Base-by-base conservation (phyloP, 2,888 invertebrate genomes). In the Zeuzera pyrina region DNA sequence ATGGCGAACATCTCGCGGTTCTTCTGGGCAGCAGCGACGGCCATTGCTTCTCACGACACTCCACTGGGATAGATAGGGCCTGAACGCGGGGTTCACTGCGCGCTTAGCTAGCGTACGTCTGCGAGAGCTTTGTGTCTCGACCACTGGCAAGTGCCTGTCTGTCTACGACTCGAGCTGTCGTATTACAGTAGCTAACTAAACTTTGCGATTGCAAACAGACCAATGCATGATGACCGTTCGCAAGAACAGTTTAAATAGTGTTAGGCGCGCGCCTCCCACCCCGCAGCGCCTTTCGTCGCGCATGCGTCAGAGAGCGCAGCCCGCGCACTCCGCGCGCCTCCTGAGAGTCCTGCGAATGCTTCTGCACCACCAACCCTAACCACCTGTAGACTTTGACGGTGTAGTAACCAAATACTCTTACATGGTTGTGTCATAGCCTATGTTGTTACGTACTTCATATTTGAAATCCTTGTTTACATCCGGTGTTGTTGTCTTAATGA, bases 1-100 rank as follows among this genome's bases (percentile, higher is more conserved):
- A 95, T 95, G 76, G 95, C 95, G 88, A 95, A 95, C 91, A 95
- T 92, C 84, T 95, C 95, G 76, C 95, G 91, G 85, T 94, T 95
- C 86, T 94, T 94, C 86, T 94, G 94, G 47, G 94, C 94, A 72
- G 94, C 93, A 70, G 94, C 93, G 64, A 94, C 93, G 83, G 93
- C 93, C 90, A 94, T 94, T 88, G 62, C 79, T 85, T 69, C 59
- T 58, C 15, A 57, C 49, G 54, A 67, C 76, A 79, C 78, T 65
- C 66, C 73, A 76, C 72, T 69, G 65, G 85, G 76, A 76, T 79
- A 69, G 41, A 54, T 61, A 56, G 59, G 59, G 77, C 81, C 81
- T 81, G 84, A 76, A 81, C 79, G 61, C 52, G 59, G 52, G 49
- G 76, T 79, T 78, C 83, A 84, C 84, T 81, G 83, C 79, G 73